Conservation (phyloP, 2,797 vertebrate genomes). For the Ibycter americanus region DNA sequence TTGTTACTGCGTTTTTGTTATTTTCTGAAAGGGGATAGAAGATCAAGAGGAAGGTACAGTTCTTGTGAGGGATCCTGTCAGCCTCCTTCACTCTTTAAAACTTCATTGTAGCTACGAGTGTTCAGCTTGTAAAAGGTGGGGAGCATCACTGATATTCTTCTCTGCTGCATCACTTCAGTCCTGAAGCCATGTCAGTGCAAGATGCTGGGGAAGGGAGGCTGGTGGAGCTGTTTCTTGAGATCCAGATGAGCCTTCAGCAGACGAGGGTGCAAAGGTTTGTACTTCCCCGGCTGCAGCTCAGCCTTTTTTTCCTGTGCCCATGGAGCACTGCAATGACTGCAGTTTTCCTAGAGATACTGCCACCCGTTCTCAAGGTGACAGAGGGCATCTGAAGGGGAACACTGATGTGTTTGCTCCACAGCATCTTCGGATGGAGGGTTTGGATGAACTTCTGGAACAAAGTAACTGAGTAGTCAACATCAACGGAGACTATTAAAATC, state of each 20-base stretch:
- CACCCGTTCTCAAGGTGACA: background rate
- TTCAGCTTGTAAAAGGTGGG: background rate
- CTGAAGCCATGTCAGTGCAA: background rate
- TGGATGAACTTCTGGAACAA: slow-evolving; percentile 40
- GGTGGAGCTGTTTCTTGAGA: background rate
- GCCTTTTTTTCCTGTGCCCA: background rate
- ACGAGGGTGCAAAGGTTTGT: background rate
- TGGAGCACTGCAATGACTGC: background rate
- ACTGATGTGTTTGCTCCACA: background rate
- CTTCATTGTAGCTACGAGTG: background rate
- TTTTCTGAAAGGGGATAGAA: background rate
- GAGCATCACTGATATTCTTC: background rate
- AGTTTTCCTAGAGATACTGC: background rate
- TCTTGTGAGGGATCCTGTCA: background rate
- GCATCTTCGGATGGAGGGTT: background rate
- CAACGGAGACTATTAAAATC: background rate
- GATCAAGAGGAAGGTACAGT: background rate
- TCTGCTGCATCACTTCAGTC: rapidly evolving
- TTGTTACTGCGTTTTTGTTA: background rate
- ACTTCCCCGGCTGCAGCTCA: background rate
- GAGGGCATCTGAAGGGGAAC: slow-evolving; percentile 4
- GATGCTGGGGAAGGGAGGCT: background rate
- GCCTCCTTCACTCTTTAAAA: background rate
- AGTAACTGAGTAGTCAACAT: slow-evolving; percentile 48
- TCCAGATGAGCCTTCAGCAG: background rate